Conservation (phyloP, 2,888 invertebrate genomes). For the Hyles lineata region DNA sequence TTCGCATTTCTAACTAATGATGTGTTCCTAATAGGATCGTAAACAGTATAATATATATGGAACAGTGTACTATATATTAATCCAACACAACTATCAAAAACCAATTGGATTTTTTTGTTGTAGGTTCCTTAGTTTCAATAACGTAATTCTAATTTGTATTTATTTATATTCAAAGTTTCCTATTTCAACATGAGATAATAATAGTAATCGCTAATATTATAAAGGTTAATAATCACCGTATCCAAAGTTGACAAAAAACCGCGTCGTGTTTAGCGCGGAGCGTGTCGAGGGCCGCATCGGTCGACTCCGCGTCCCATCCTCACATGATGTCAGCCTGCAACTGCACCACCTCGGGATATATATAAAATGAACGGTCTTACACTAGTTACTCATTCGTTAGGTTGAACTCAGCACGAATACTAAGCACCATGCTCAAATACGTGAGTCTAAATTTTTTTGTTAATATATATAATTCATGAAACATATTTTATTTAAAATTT, state of each 20-base stretch:
- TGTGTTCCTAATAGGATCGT: neutral
- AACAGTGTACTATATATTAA: too few relatives aligned
- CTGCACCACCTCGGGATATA: slow-evolving; percentile 73
- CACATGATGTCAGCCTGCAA: slow-evolving; percentile 77
- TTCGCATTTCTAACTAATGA: slow-evolving; percentile 2
- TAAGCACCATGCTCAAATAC: slow-evolving; percentile 82
- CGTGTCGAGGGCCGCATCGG: slow-evolving; percentile 47
- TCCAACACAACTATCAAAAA: too few relatives aligned
- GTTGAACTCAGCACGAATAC: slow-evolving; percentile 79
- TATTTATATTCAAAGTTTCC: too few relatives aligned
- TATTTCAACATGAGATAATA: neutral
- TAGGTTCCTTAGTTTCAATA: too few relatives aligned
- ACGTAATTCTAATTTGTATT: too few relatives aligned
- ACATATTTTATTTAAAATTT: slow-evolving; percentile 41
- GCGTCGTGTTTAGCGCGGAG: slow-evolving; percentile 53
- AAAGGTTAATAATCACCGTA: slow-evolving; percentile 22
- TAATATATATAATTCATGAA: slow-evolving; percentile 27
- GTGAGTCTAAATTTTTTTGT: slow-evolving; percentile 64
- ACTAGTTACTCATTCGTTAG: slow-evolving; percentile 81
- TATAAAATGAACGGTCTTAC: slow-evolving; percentile 78
- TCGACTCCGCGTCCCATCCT: slow-evolving; percentile 59
- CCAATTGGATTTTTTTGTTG: too few relatives aligned
- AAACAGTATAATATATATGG: neutral
- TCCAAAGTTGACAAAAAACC: slow-evolving; percentile 61
- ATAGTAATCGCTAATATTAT: slow-evolving; percentile 1